Evolutionary conservation across 2,113 vertebrate species (phyloP).

Genomic region (Epinephelus cyanopodus): DNA sequence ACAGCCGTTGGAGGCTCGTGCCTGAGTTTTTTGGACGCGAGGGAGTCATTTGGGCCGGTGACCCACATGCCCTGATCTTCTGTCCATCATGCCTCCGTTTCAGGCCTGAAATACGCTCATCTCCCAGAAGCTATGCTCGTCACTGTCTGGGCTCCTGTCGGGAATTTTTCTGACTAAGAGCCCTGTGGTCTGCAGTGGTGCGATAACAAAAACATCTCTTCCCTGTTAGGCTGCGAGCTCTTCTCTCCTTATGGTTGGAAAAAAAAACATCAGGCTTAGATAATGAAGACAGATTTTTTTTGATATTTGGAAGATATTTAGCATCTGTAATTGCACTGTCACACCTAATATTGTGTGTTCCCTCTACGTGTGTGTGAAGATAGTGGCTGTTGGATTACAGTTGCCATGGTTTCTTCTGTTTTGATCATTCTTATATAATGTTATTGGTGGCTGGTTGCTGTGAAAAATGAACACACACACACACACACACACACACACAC

Average conservation of each 20-base stretch:
- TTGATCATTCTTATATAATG: conserved; percentile 81
- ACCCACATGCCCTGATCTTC: conserved; percentile 64
- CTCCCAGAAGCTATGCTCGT: conserved; percentile 45
- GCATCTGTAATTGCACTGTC: conserved; percentile 48
- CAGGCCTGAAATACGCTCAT: conserved; percentile 59
- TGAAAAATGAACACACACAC: conserved; percentile 62
- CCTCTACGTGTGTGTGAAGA: conserved; percentile 20
- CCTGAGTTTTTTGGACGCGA: conserved; percentile 48
- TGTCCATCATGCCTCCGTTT: conserved; percentile 65
- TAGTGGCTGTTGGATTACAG: conserved; percentile 61
- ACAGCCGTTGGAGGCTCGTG: conserved; percentile 62
- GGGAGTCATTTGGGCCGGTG: conserved; percentile 57
- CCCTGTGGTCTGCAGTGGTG: conserved; percentile 50
- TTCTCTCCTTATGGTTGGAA: not conserved
- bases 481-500: conserved; percentile 26
- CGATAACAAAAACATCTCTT: conserved; percentile 56
- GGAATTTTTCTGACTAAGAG: conserved; percentile 65
- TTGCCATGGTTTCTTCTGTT: conserved; percentile 81
- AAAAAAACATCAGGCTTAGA: conserved; percentile 18
- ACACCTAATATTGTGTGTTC: conserved; percentile 49
- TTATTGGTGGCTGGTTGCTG: conserved; percentile 79
- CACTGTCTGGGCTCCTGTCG: conserved; percentile 55
- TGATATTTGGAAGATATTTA: conserved; percentile 27
- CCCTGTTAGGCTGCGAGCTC: conserved; percentile 23
- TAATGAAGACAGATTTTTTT: conserved; percentile 24